A percentile compares a stretch with the other conserved stretches of the same genome.
These are phyloP conservation scores for Zygaena filipendulae DNA, from an alignment of 2,888 invertebrate species.

Conservation along the genomic window DNA sequence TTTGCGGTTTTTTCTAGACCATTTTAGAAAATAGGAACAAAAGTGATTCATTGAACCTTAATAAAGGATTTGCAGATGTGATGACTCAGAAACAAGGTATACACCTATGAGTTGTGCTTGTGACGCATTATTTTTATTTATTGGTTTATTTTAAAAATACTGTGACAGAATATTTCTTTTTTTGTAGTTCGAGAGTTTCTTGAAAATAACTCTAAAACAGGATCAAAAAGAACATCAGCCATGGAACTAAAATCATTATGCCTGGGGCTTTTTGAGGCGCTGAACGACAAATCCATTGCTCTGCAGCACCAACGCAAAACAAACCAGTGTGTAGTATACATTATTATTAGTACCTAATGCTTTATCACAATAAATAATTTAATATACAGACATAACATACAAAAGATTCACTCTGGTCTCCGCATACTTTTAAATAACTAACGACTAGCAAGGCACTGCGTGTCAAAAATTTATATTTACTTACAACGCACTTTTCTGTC, in stretches of 20 bases:
- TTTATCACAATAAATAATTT: too few relatives aligned
- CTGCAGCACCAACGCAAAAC: constrained; percentile 87
- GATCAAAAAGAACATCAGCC: constrained; percentile 62
- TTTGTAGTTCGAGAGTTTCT: constrained; percentile 78
- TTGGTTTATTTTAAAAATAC: constrained; percentile 1
- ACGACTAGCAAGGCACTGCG: too few relatives aligned
- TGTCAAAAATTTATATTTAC: too few relatives aligned
- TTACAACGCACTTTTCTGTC: too few relatives aligned
- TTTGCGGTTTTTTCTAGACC: too few relatives aligned
- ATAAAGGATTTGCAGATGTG: constrained; percentile 74
- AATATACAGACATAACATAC: too few relatives aligned
- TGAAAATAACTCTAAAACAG: constrained; percentile 66
- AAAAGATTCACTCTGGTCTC: too few relatives aligned
- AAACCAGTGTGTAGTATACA: constrained; percentile 73
- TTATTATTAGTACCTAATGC: too few relatives aligned
- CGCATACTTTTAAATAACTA: too few relatives aligned
- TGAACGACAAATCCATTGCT: constrained; percentile 88
- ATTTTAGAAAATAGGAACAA: constrained; percentile 78
- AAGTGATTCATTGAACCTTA: constrained; percentile 76
- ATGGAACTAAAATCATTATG: constrained; percentile 82
- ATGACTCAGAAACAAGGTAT: constrained; percentile 85
- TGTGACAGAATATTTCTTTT: too few relatives aligned
- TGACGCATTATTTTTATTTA: constrained; percentile 2
- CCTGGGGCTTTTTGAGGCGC: constrained; percentile 81
- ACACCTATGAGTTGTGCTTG: too few relatives aligned